Base-by-base conservation (phyloP, 2,888 invertebrate genomes). In the Tenthredo amoena region DNA sequence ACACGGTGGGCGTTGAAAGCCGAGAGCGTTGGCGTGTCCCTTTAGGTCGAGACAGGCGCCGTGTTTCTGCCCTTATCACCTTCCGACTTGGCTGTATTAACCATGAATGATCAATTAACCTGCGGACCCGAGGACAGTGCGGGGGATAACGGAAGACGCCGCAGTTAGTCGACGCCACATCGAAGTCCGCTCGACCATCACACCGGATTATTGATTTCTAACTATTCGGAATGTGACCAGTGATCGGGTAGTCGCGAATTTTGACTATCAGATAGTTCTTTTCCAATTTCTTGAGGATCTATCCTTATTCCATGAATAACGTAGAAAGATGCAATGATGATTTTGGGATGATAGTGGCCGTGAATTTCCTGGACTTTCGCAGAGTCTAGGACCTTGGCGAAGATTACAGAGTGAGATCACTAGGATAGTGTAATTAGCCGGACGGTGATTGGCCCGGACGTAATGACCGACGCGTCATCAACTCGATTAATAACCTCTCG, bases 81-180 rank as follows among this genome's bases (percentile, higher is more conserved):
- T 91, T 91, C 91, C 86, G 89, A 89, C 90, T 90, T 90, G 90
- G 91, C 91, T 92, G 91, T 92, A 93, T 93, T 93, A 92, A 91
- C 92, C 91, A 92, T 92, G 93, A 93, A 93, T 92, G 92, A 90
- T 92, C 93, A 93, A 93, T 93, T 93, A 93, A 93, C 92, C 92
- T 92, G 90, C 88, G 88, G 88, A 91, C 84, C 87, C 87, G 87
- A 87, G 87, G 86, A 87, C 87, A 88, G 87, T 85, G 87, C 87
- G 50, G 79, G 40, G 79, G 79, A 62, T 79, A 79, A 50, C 26
- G 50, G 50, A 77, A 77, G 76, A 77, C 76, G 34, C 40, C 74
- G 40, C 74, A 40, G 77, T 77, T 77, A 77, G 77, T 79, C 79
- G 79, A 10, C 58, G 79, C 40, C 79, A 21, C 31, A 55, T 79